Evolutionary conservation across 2,113 vertebrate species (phyloP), one percentile per base, ranked within the genome.

Genomic region (Corvus hawaiiensis): DNA sequence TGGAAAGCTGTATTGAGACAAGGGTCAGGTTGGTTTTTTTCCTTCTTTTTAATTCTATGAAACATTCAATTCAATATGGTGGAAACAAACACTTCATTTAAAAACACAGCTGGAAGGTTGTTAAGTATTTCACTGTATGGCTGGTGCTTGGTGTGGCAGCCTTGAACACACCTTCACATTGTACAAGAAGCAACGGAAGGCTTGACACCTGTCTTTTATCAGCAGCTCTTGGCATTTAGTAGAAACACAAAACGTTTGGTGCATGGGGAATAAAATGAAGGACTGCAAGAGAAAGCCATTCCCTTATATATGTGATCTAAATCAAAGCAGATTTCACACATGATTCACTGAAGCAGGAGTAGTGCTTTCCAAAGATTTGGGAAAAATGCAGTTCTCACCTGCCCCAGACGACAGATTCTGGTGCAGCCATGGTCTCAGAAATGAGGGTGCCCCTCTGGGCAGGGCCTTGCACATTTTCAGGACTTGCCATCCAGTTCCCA

Each of bases 1-100:
- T 96, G 87, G 61, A 97, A 96, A 97, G 89, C 89, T 97, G 91
- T 89, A 96, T 81, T 95, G 92, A 95, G 96, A 92, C 51, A 84
- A 54, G 39, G 37, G 13, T 63, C 1, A 0, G 22, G 44, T 15
- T 52, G 15, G 22, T 3, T 73, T 61, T 28, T 49, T n/a, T 51
- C 13, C 19, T 26, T 56, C 41, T 63, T 58, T 83, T 21, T 8
- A 78, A 48, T 83, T 83, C 26, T 78, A 56, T 68, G 26, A 90
- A 93, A 90, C 62, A 66, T 87, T 91, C 66, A 69, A 51, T 80
- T 77, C 69, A 62, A 26, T 43, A 44, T 46, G 52, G 89, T 58
- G 59, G 39, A 84, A 72, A 80, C 28, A 94, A n/a, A 39, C 67
- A 79, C 21, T 90, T 71, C 58, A 81, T 87, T 61, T 43, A 68